Base-by-base conservation (phyloP, 2,797 vertebrate genomes). In the Falco concolor region DNA sequence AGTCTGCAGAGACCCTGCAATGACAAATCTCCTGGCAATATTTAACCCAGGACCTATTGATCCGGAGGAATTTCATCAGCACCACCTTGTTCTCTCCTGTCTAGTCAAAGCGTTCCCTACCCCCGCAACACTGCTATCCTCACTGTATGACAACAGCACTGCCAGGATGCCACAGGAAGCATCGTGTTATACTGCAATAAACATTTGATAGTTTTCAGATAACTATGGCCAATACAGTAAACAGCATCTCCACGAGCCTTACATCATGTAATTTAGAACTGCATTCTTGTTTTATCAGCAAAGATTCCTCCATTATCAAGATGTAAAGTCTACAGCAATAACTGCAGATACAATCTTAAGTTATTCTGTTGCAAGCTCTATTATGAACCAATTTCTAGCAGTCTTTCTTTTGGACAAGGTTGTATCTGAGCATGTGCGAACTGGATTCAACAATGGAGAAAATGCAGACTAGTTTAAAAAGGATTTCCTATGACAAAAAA, bases 41-140 rank as follows among this genome's bases (percentile, higher is more conserved):
- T 75, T 95, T 95, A 90, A 82, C 59, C 30, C 70, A 82, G 27
- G 47, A 86, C 81, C 44, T 93, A 84, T 90, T 84, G 92, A 95
- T 90, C 59, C 65, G n/a, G 28, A 67, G 64, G 34, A 73, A 82
- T 93, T 88, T 89, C 80, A 89, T 80, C 64, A 90, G 52, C 36
- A 84, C 42, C n/a, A 50, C 19, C 75, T 63, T 45, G 12, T 59
- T 90, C 40, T 42, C 36, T 90, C 45, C 10, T 61, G 50, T 79
- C 45, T 76, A 61, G 81, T 68, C 57, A 44, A 79, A 73, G 42
- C 0, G 2, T 13, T 81, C 45, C 47, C 52, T 54, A 19, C 6
- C 5, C 32, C 16, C 34, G 40, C 19, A 44, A 16, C 14, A 27
- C 42, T 56, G 56, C 53, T n/a, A 5, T 6, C 15, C 36, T 76